A percentile compares a stretch with the other conserved stretches of the same genome.
Evolutionary conservation across 2,888 invertebrate species (phyloP).

Genomic region (Ariolimax columbianus): DNA sequence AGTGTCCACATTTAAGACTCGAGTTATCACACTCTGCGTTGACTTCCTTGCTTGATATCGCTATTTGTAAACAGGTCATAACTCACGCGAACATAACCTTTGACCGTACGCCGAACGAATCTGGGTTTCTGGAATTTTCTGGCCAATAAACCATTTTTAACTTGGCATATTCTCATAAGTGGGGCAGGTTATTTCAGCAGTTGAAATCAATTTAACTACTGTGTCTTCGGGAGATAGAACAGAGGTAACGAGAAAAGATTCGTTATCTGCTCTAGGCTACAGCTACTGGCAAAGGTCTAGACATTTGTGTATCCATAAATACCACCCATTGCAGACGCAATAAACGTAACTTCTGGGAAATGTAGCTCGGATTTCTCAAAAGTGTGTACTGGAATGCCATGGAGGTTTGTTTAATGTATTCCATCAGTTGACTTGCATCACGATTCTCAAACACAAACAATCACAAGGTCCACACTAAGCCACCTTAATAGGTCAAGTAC

Average conservation of each 20-base stretch:
- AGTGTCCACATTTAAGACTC: not conserved
- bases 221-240: not conserved
- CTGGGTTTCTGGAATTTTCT: not conserved
- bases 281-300: no score
- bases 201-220: not conserved
- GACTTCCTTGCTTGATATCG: not conserved
- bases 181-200: constrained; percentile 13
- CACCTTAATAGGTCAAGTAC: no score
- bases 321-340: no score
- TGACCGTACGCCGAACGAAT: not conserved
- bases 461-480: no score
- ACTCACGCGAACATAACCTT: not conserved
- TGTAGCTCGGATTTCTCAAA: no score
- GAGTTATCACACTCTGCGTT: not conserved
- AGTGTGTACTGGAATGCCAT: no score
- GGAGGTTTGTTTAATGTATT: no score
- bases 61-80: not conserved
- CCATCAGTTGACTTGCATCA: no score
- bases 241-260: not conserved
- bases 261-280: no score
- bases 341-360: no score
- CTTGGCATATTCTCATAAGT: not conserved
- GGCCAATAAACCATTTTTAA: not conserved
- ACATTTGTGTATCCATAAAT: no score
- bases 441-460: no score